These are phyloP conservation scores for Microctenopoma steveboyesi DNA, from an alignment of 2,797 vertebrate genomes.

Conservation along the genomic window DNA sequence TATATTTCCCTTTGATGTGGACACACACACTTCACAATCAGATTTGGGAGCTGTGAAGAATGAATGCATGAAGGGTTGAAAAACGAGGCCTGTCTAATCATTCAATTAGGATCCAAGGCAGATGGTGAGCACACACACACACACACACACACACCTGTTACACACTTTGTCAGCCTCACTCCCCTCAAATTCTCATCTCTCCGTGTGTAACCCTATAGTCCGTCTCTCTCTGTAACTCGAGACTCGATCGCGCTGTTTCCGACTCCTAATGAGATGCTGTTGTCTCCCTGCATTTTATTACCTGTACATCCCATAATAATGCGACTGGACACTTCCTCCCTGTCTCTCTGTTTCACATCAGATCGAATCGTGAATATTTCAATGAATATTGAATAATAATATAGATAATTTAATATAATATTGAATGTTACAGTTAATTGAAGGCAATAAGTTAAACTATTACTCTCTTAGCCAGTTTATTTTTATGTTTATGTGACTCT, in stretches of 20 bases:
- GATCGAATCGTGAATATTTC: too few species aligned
- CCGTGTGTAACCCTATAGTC: conserved; percentile 9
- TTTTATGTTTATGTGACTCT: too few species aligned
- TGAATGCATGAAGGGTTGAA: conserved; percentile 75
- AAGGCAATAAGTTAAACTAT: too few species aligned
- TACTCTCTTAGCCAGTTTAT: too few species aligned
- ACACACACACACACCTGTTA: conserved; percentile 47
- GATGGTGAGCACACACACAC: conserved; percentile 67
- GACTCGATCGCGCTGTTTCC: conserved; percentile 9
- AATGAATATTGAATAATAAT: too few species aligned
- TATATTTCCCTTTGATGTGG: conserved; percentile 59
- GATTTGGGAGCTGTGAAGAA: conserved; percentile 74
- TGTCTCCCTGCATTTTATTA: conserved; percentile 33
- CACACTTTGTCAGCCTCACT: conserved; percentile 9
- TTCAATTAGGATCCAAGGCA: conserved; percentile 74
- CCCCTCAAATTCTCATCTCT: conserved; percentile 2
- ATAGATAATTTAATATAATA: too few species aligned
- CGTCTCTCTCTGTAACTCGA: conserved; percentile 22
- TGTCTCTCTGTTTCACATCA: neutral
- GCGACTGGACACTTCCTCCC: neutral
- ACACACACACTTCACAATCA: conserved; percentile 61
- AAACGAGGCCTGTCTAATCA: conserved; percentile 76
- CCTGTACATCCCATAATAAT: conserved; percentile 41
- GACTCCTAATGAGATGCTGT: conserved; percentile 18
- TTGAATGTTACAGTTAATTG: too few species aligned